Conservation (phyloP, 2,797 vertebrate species). For the Acomys russatus region DNA sequence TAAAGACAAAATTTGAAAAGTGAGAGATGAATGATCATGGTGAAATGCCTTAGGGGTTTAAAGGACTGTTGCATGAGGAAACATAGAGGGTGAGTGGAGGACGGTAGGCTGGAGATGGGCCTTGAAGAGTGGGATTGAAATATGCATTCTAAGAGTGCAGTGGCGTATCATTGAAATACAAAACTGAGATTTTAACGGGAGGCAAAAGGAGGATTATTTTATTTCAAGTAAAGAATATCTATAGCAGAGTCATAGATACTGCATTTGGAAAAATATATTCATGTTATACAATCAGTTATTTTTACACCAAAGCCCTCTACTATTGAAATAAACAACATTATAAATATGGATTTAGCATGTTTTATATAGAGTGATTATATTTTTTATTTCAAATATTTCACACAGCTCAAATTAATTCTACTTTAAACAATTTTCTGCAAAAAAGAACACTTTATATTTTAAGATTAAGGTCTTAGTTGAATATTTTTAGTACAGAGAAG, state of each 20-base stretch:
- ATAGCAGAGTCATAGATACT: not conserved
- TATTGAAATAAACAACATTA: constrained; percentile 50
- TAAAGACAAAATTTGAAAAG: constrained; percentile 56
- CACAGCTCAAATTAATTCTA: constrained; percentile 46
- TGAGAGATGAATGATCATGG: not conserved
- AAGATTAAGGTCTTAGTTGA: constrained; percentile 27
- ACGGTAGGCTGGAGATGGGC: not conserved
- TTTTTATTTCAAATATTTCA: constrained; percentile 4
- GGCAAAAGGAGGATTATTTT: constrained; percentile 7
- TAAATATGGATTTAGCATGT: not conserved
- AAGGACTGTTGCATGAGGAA: not conserved
- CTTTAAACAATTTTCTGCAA: constrained; percentile 50
- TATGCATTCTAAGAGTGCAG: not conserved
- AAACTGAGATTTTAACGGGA: not conserved
- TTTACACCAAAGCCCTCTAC: not conserved
- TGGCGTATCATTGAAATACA: not conserved
- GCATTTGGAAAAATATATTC: constrained; percentile 20
- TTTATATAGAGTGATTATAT: constrained; percentile 49
- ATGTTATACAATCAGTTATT: constrained; percentile 23
- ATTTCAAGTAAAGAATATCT: constrained; percentile 22
- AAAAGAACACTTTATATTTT: constrained; percentile 28
- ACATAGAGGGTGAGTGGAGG: not conserved
- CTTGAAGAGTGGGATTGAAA: constrained; percentile 20
- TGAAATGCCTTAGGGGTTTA: constrained; percentile 37
- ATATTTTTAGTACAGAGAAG: constrained; percentile 47